Conservation (phyloP, 2,797 vertebrate genomes). For the Petrocephalus sullivani region DNA sequence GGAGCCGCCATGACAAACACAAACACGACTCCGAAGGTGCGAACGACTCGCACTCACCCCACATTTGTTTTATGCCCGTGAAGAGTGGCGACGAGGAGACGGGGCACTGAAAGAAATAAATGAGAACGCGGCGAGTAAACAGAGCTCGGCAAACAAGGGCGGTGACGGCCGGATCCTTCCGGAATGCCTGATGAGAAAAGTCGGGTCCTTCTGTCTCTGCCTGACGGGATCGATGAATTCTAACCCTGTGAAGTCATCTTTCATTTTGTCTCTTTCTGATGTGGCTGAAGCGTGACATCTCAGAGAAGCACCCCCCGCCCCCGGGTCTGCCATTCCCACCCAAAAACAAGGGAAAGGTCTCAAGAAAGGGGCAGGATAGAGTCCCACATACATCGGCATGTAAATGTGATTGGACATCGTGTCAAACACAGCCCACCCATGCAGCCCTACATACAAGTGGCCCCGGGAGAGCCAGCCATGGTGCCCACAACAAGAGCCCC, state of each 20-base stretch:
- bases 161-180: background rate
- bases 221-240: background rate
- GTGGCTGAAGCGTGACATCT: background rate
- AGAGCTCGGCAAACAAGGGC: background rate
- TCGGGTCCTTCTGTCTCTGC: background rate
- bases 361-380: background rate
- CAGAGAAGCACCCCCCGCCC: background rate
- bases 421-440: background rate
- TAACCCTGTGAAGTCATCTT: background rate
- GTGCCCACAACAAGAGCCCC: background rate
- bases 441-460: background rate
- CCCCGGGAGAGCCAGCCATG: background rate
- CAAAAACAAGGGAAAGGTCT: background rate
- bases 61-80: background rate
- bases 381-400: background rate
- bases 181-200: background rate
- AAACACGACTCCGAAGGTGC: background rate
- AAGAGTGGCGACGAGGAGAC: background rate
- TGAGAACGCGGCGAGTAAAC: background rate
- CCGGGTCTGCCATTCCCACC: background rate
- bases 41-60: background rate
- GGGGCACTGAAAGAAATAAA: background rate
- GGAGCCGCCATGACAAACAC: background rate
- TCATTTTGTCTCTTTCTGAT: background rate
- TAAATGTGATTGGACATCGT: background rate